A percentile compares a stretch with the other conserved stretches of the same genome.
phyloP scores from a whole-genome alignment of 2,113 vertebrate genomes.

The Phaetusa simplex region DNA sequence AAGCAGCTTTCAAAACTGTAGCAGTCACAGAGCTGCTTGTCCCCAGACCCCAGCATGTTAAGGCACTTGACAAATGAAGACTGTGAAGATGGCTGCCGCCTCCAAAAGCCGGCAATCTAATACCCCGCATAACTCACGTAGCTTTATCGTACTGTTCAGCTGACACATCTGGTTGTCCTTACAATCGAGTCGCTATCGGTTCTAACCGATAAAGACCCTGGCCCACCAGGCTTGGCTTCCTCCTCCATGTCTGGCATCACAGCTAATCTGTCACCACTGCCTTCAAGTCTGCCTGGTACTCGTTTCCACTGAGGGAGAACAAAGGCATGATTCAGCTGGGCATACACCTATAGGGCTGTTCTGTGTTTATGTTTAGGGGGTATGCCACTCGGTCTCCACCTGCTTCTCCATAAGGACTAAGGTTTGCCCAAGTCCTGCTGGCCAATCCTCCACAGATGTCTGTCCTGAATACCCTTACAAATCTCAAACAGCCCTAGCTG shows the following conservation, averaged over 20 bases:
- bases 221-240: not conserved
- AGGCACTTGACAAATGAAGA: not conserved
- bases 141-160: not conserved
- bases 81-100: rapidly evolving
- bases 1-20: not conserved
- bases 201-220: not conserved
- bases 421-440: not conserved
- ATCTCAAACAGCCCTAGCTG: not conserved
- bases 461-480: not conserved
- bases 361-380: not conserved
- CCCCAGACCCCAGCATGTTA: rapidly evolving
- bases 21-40: not conserved
- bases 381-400: not conserved
- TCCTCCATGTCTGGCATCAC: not conserved
- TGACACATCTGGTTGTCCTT: not conserved
- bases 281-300: not conserved
- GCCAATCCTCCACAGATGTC: not conserved
- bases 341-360: not conserved
- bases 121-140: not conserved
- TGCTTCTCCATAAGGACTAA: not conserved
- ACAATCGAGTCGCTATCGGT: not conserved
- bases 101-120: not conserved
- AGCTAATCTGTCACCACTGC: not conserved
- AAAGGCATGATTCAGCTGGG: not conserved
- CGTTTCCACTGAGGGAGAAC: rapidly evolving